phyloP scores from a whole-genome alignment of 2,888 invertebrate species.

The Lottia gigantea region DNA sequence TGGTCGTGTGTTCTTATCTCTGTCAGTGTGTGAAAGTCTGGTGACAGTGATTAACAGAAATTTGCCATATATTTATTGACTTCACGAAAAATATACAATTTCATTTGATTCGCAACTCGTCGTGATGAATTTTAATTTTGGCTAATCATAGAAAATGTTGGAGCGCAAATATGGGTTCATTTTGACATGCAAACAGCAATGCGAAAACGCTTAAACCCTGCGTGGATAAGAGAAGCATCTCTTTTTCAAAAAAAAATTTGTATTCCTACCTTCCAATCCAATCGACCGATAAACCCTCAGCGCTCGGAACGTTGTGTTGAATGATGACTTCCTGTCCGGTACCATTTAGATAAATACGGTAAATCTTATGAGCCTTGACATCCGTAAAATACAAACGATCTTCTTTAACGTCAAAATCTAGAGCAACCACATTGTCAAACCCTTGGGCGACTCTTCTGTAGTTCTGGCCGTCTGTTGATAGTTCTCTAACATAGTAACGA shows the following conservation, averaged over 20 bases:
- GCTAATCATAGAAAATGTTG: too few species aligned
- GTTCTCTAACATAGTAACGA: constrained; percentile 96
- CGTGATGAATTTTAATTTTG: too few species aligned
- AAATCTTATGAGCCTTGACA: constrained; percentile 50
- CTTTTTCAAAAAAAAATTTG: constrained; percentile 56
- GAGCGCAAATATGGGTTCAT: too few species aligned
- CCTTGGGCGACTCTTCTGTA: constrained; percentile 91
- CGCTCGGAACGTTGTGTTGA: constrained; percentile 49
- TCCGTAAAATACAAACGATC: constrained; percentile 59
- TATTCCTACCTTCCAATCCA: constrained; percentile 79
- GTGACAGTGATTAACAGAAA: too few species aligned
- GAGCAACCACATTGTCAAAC: constrained; percentile 88
- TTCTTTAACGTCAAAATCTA: constrained; percentile 59
- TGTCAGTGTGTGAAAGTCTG: too few species aligned
- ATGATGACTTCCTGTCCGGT: constrained; percentile 54
- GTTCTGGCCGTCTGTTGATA: constrained; percentile 87
- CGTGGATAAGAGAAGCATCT: too few species aligned
- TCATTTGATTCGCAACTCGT: too few species aligned
- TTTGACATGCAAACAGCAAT: too few species aligned
- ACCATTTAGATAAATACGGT: constrained; percentile 66
- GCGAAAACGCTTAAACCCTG: too few species aligned
- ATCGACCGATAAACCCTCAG: constrained; percentile 62
- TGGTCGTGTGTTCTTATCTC: too few species aligned
- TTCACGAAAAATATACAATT: too few species aligned
- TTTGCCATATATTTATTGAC: too few species aligned